Conservation (phyloP, 2,888 invertebrate genomes). For the Latrodectus elegans region DNA sequence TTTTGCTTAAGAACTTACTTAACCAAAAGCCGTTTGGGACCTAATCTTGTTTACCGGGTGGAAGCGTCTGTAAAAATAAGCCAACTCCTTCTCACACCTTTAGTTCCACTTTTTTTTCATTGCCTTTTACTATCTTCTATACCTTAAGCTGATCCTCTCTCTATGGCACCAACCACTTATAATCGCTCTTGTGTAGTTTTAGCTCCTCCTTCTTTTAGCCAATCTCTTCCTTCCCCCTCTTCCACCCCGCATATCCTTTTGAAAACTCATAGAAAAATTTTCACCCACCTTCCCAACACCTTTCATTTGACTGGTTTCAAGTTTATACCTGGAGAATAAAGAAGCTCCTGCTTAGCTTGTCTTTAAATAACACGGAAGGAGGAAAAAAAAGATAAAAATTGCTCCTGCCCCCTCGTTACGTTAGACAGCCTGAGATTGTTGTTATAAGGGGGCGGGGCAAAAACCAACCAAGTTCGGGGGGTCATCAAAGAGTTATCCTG, state of each 20-base stretch:
- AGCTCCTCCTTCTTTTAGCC: constrained; percentile 65
- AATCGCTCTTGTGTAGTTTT: constrained; percentile 60
- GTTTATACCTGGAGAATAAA: constrained; percentile 50
- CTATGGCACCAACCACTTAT: constrained; percentile 51
- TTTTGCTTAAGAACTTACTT: constrained; percentile 63
- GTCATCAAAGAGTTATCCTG: neutral
- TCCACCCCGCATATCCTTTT: constrained; percentile 13
- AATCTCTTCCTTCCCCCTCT: neutral
- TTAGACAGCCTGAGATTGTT: constrained; percentile 14
- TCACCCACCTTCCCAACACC: constrained; percentile 30
- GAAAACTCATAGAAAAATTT: constrained; percentile 38
- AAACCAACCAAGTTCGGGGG: constrained; percentile 25
- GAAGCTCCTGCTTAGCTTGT: constrained; percentile 25
- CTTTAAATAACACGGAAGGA: constrained; percentile 48
- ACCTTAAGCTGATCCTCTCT: constrained; percentile 47
- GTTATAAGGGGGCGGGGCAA: constrained; percentile 60
- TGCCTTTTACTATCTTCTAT: constrained; percentile 37
- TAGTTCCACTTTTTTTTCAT: constrained; percentile 32
- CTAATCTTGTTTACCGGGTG: constrained; percentile 66
- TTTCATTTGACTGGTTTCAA: constrained; percentile 34
- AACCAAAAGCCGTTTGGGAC: constrained; percentile 62
- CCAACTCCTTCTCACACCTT: constrained; percentile 55
- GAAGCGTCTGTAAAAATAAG: constrained; percentile 65
- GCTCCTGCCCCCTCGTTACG: constrained; percentile 27
- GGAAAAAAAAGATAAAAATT: constrained; percentile 58